These are phyloP conservation scores for Oryzaephilus surinamensis DNA, from an alignment of 1,140 invertebrate genomes.

Conservation along the genomic window DNA sequence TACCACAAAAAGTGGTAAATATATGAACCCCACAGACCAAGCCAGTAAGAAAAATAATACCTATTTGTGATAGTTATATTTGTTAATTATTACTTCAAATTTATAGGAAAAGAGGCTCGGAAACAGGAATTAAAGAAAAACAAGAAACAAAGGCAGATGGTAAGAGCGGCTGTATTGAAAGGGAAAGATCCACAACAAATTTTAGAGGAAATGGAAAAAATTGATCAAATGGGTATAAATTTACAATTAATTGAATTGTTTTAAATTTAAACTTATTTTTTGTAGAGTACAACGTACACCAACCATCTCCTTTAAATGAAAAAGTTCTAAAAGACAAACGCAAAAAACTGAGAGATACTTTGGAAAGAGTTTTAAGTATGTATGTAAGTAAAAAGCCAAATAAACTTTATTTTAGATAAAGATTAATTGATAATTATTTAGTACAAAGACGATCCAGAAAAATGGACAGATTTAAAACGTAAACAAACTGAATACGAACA, in stretches of 20 bases:
- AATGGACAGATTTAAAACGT: conserved; percentile 82
- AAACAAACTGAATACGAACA: conserved; percentile 91
- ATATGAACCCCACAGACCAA: conserved; percentile 99
- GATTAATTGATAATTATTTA: conserved; percentile 37
- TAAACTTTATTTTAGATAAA: conserved; percentile 1
- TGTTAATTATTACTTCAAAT: conserved; percentile 7
- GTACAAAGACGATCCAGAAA: conserved; percentile 94
- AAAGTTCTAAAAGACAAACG: conserved; percentile 95
- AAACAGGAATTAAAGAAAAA: conserved; percentile 98
- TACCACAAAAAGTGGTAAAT: conserved; percentile 99
- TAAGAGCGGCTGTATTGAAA: conserved; percentile 92
- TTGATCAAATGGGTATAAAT: conserved; percentile 88
- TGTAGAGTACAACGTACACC: conserved; percentile 88
- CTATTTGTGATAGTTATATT: conserved; percentile 10
- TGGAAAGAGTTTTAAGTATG: conserved; percentile 86
- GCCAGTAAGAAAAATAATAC: conserved; percentile 65
- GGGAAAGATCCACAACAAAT: conserved; percentile 94
- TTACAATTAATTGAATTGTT: conserved; percentile 1
- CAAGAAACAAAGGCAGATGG: conserved; percentile 91
- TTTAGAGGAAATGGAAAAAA: conserved; percentile 91
- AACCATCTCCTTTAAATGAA: conserved; percentile 88
- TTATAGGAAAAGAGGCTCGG: conserved; percentile 87
- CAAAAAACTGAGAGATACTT: conserved; percentile 90
- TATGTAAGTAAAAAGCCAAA: conserved; percentile 70
- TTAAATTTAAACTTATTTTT: conserved; percentile 20